phyloP scores from a whole-genome alignment of 2,888 invertebrate genomes.

The Miltochrista miniata region DNA sequence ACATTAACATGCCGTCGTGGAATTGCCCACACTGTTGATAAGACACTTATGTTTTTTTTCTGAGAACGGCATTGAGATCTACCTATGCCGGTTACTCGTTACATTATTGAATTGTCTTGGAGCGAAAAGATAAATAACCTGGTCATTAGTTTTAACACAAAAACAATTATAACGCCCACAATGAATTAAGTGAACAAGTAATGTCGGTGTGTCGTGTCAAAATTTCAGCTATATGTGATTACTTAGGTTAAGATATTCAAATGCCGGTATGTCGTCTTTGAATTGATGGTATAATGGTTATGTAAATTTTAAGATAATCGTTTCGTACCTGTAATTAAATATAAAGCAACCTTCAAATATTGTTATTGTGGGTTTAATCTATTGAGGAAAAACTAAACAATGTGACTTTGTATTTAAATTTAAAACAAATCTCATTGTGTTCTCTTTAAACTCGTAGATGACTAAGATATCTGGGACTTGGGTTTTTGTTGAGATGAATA shows the following conservation, averaged over 20 bases:
- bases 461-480: too few species aligned
- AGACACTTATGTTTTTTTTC: slow-evolving; percentile 21
- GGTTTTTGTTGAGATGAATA: too few species aligned
- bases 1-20: neutral
- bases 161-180: slow-evolving; percentile 31
- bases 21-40: neutral
- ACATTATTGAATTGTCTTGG: slow-evolving; percentile 22
- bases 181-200: slow-evolving; percentile 11
- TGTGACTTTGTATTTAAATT: too few species aligned
- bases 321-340: slow-evolving; percentile 1
- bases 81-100: slow-evolving; percentile 15
- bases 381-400: neutral
- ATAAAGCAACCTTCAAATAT: neutral
- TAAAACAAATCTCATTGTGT: too few species aligned
- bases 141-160: slow-evolving; percentile 21
- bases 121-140: slow-evolving; percentile 27
- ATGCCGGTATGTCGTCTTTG: slow-evolving; percentile 8
- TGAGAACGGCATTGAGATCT: slow-evolving; percentile 28
- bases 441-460: too few species aligned
- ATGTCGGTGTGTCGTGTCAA: slow-evolving; percentile 4
- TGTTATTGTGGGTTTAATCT: neutral
- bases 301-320: slow-evolving; percentile 1
- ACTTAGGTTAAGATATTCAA: slow-evolving; percentile 11
- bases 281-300: slow-evolving; percentile 8
- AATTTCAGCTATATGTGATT: slow-evolving; percentile 11